Percentiles rank a stretch among this genome's conserved stretches.
Conservation (phyloP, 30 jellyfish, hydroid and myxozoan genomes). For the Rhopilema esculentum region DNA sequence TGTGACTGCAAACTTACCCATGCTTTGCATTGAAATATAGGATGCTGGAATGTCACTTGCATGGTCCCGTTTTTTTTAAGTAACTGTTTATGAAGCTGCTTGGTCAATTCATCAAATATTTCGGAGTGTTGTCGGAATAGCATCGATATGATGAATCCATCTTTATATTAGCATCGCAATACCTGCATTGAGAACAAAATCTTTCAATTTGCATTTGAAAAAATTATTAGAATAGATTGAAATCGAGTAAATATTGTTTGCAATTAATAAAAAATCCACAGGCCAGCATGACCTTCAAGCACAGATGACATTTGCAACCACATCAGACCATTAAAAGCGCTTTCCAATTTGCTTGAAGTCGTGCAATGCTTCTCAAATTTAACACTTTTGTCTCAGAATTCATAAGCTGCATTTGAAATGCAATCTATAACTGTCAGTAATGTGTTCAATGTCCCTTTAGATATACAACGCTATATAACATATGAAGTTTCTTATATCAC, state of each 20-base stretch:
- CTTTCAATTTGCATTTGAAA: constrained; percentile 18
- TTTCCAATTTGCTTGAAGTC: background rate
- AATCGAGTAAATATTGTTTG: background rate
- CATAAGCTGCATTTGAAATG: background rate
- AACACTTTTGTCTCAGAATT: background rate
- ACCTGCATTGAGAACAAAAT: background rate
- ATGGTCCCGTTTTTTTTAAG: background rate
- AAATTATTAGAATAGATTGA: too few species aligned
- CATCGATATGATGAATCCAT: background rate
- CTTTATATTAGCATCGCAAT: constrained; percentile 10
- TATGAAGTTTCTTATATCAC: background rate
- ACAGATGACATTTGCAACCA: background rate
- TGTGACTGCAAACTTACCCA: constrained; percentile 6
- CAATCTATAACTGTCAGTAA: background rate
- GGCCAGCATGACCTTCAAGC: background rate
- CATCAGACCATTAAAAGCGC: background rate
- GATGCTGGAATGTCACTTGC: background rate
- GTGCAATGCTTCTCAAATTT: too few species aligned
- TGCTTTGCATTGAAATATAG: background rate
- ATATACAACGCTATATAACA: background rate
- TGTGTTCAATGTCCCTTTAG: background rate
- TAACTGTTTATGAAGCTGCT: background rate
- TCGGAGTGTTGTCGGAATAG: background rate
- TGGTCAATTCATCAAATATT: background rate
- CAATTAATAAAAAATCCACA: background rate